Evolutionary conservation across 1,140 invertebrate genomes (phyloP).

Genomic region (Stratiolaelaps scimitus): DNA sequence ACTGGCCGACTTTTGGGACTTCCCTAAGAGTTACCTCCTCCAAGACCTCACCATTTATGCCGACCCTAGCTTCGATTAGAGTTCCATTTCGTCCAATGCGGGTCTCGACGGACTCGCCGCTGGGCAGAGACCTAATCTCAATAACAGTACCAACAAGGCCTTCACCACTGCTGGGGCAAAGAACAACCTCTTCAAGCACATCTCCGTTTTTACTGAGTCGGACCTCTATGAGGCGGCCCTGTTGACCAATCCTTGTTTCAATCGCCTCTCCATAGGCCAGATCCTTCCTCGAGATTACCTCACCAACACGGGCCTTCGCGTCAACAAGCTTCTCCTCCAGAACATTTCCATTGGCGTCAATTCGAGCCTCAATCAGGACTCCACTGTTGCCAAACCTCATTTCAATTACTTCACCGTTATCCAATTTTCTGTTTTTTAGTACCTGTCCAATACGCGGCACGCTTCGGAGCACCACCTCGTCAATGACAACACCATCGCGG

Average conservation of each 20-base stretch:
- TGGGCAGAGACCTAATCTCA: slow-evolving; percentile 21
- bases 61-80: slow-evolving; percentile 4
- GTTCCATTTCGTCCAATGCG: slow-evolving; percentile 18
- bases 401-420: neutral
- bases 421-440: neutral
- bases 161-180: slow-evolving; percentile 20
- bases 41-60: slow-evolving; percentile 1
- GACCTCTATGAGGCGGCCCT: slow-evolving; percentile 6
- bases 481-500: neutral
- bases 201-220: slow-evolving; percentile 8
- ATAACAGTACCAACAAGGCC: slow-evolving; percentile 19
- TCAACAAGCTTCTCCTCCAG: slow-evolving; percentile 3
- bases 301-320: slow-evolving; percentile 11
- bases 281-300: slow-evolving; percentile 21
- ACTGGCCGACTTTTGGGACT: slow-evolving; percentile 12
- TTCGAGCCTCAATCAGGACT: slow-evolving; percentile 10
- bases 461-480: neutral
- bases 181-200: slow-evolving; percentile 17
- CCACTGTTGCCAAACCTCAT: slow-evolving; percentile 22
- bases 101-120: slow-evolving; percentile 18
- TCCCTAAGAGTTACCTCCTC: slow-evolving; percentile 17
- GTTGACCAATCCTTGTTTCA: slow-evolving; percentile 19
- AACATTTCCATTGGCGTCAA: slow-evolving; percentile 12
- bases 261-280: slow-evolving; percentile 17
- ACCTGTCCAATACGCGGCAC: slow-evolving; percentile 15